Evolutionary conservation across 2,113 vertebrate species (phyloP).

Genomic region (Sylvilagus bachmani): DNA sequence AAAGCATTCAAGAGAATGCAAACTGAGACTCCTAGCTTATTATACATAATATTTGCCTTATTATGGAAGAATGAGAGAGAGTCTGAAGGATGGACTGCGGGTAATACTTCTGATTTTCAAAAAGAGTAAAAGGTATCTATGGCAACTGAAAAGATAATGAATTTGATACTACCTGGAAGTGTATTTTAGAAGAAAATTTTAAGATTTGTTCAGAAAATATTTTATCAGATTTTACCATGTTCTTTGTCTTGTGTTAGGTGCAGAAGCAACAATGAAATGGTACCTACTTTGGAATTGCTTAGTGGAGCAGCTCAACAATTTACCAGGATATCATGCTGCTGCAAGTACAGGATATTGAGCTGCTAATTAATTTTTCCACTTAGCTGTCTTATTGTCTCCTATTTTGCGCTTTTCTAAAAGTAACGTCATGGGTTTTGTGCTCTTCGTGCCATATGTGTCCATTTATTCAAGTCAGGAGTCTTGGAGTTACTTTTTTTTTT

Average conservation of each 20-base stretch:
- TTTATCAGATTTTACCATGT: not conserved
- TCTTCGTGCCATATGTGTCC: not conserved
- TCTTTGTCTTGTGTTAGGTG: not conserved
- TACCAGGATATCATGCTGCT: not conserved
- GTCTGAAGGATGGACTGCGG: not conserved
- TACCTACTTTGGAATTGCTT: not conserved
- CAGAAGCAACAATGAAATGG: not conserved
- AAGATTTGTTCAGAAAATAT: constrained; percentile 28
- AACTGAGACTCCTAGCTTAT: not conserved
- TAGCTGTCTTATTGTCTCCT: not conserved
- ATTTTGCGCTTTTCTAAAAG: not conserved
- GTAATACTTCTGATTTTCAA: constrained; percentile 38
- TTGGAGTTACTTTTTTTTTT: not conserved
- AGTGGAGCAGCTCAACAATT: not conserved
- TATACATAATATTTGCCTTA: not conserved
- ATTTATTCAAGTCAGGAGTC: not conserved
- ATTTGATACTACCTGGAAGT: not conserved
- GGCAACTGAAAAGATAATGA: not conserved
- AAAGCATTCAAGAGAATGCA: not conserved
- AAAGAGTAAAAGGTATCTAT: not conserved
- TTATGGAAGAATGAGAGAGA: not conserved
- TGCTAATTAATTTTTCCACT: not conserved
- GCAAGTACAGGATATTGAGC: not conserved
- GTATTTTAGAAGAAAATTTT: constrained; percentile 40
- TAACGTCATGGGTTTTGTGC: not conserved